phyloP scores from a whole-genome alignment of 2,888 invertebrate species.

The Watsonalla cultraria region DNA sequence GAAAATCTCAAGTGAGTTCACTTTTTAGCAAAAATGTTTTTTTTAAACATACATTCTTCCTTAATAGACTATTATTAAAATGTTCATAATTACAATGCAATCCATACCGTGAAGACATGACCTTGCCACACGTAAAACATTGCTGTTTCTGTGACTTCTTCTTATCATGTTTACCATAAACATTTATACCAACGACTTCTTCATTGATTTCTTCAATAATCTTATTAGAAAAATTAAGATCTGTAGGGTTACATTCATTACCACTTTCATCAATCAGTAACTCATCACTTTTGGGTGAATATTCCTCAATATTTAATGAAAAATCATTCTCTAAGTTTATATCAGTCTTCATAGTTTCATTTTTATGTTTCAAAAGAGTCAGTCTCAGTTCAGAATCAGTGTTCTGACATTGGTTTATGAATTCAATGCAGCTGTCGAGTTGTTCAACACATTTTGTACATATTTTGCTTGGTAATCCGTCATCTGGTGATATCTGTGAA shows the following conservation, averaged over 20 bases:
- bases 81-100: no score
- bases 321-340: constrained; percentile 5
- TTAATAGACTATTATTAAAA: no score
- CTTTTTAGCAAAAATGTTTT: no score
- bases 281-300: constrained; percentile 26
- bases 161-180: constrained; percentile 10
- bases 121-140: constrained; percentile 73
- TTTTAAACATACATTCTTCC: no score
- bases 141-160: constrained; percentile 47
- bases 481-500: constrained; percentile 54
- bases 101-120: constrained; percentile 67
- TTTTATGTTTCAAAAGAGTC: constrained; percentile 14
- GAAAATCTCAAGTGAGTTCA: no score
- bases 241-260: constrained; percentile 9
- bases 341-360: constrained; percentile 13
- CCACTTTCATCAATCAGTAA: constrained; percentile 23
- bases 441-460: constrained; percentile 48
- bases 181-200: constrained; percentile 3
- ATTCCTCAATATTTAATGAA: constrained; percentile 1
- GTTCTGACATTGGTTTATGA: constrained; percentile 48
- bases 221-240: constrained; percentile 8
- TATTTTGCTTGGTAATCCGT: constrained; percentile 53
- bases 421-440: constrained; percentile 49
- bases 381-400: constrained; percentile 47
- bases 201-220: constrained; percentile 7